Percentiles rank a stretch among this genome's conserved stretches.
These are phyloP conservation scores for Amazona guildingii DNA, from an alignment of 2,113 vertebrate genomes.

Conservation along the genomic window DNA sequence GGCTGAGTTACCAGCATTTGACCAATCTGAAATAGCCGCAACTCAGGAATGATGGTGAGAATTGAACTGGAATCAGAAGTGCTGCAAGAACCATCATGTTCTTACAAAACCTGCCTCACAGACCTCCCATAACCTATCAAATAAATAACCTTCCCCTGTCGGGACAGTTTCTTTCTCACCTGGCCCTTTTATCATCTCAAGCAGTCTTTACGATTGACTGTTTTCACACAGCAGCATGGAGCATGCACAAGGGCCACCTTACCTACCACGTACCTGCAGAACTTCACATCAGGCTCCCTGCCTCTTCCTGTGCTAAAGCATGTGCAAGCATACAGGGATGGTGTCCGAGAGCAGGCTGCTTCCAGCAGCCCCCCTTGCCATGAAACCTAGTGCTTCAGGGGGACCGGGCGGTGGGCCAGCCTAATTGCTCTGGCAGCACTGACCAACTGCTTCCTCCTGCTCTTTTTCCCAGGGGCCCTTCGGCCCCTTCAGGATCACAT, in stretches of 20 bases:
- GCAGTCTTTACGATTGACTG: neutral
- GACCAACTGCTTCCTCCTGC: conserved; percentile 41
- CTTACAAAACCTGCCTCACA: neutral
- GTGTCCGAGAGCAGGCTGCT: neutral
- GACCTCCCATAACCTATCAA: neutral
- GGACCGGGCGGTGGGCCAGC: conserved; percentile 54
- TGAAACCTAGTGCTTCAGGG: neutral
- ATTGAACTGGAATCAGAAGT: neutral
- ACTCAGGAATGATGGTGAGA: neutral
- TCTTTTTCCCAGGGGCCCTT: conserved; percentile 64
- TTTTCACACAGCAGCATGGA: neutral
- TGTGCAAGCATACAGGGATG: neutral
- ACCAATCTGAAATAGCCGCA: neutral
- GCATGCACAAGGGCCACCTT: neutral
- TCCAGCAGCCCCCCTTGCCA: conserved; percentile 1
- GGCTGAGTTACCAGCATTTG: neutral
- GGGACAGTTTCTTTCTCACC: neutral
- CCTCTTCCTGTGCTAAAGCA: neutral
- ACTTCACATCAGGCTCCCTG: neutral
- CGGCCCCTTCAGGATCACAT: conserved; percentile 44
- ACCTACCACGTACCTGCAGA: fast-evolving
- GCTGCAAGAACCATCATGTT: neutral
- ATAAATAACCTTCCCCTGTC: neutral
- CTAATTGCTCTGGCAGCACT: conserved; percentile 64
- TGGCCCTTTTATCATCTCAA: neutral